Conservation (phyloP, 2,888 invertebrate genomes). For the Harpalus rufipes region DNA sequence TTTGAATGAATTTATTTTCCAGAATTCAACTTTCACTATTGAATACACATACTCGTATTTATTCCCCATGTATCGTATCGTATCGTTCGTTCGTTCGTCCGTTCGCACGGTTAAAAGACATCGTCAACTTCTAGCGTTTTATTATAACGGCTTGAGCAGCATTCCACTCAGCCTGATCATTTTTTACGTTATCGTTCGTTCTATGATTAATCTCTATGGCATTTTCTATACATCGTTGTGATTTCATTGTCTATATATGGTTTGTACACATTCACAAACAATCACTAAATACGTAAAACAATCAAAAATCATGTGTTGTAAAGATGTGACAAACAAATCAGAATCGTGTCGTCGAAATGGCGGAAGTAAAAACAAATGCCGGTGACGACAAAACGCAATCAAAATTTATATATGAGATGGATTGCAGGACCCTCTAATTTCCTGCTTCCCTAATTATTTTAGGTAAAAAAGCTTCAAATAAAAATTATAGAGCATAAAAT, state of each 20-base stretch:
- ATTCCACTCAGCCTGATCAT: slow-evolving; percentile 42
- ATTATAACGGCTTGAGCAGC: slow-evolving; percentile 54
- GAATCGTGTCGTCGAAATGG: not conserved
- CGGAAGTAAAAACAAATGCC: slow-evolving; percentile 33
- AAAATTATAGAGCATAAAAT: too few species aligned
- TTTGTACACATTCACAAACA: slow-evolving; percentile 3
- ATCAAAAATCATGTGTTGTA: not conserved
- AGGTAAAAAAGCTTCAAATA: too few species aligned
- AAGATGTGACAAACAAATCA: slow-evolving; percentile 3
- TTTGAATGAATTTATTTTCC: slow-evolving; percentile 25
- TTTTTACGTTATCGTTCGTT: slow-evolving; percentile 47
- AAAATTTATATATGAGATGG: not conserved
- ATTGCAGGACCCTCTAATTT: not conserved
- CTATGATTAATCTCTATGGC: slow-evolving; percentile 55
- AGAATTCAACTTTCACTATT: slow-evolving; percentile 42
- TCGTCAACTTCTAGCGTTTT: slow-evolving; percentile 50
- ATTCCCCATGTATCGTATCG: not conserved
- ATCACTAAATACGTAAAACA: slow-evolving; percentile 2
- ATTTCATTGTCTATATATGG: slow-evolving; percentile 57
- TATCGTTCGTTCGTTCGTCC: not conserved
- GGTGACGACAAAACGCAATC: not conserved
- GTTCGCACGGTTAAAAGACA: slow-evolving; percentile 12
- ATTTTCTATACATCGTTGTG: slow-evolving; percentile 48
- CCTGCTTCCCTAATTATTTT: too few species aligned
- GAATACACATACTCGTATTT: not conserved